Evolutionary conservation across 2,113 vertebrate genomes (phyloP).

Genomic region (Takifugu flavidus): DNA sequence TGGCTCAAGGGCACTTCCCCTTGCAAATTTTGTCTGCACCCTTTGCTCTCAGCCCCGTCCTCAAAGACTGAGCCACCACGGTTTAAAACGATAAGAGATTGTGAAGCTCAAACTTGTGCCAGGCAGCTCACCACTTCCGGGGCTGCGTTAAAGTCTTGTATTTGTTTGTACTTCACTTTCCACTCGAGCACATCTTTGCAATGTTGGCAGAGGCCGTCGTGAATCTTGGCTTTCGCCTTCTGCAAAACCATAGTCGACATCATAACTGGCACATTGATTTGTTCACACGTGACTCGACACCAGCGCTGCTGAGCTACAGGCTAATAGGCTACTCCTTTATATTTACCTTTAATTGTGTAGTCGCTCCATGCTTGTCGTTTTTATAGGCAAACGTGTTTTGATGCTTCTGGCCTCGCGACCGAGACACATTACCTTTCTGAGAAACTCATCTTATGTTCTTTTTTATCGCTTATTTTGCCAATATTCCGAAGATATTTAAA

Average conservation of each 20-base stretch:
- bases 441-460: constrained; percentile 82
- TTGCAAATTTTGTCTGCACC: too few species aligned
- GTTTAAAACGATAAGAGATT: too few species aligned
- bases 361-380: constrained; percentile 89
- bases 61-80: too few species aligned
- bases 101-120: too few species aligned
- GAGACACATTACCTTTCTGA: constrained; percentile 81
- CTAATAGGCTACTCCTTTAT: too few species aligned
- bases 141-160: constrained; percentile 88
- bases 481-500: background rate
- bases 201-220: constrained; percentile 87
- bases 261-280: background rate
- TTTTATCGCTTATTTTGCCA: background rate
- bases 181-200: constrained; percentile 93
- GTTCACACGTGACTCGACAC: background rate
- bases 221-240: constrained; percentile 89
- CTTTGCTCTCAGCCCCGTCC: too few species aligned
- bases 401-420: constrained; percentile 83
- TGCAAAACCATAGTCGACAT: constrained; percentile 40
- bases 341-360: constrained; percentile 81
- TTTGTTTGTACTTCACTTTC: constrained; percentile 95
- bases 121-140: constrained; percentile 85
- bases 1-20: too few species aligned
- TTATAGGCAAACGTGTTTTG: constrained; percentile 80
- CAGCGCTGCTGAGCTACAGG: too few species aligned